These are phyloP conservation scores for Blastomussa wellsi DNA, from an alignment of 92 coral and sea anemone genomes.

Conservation along the genomic window DNA sequence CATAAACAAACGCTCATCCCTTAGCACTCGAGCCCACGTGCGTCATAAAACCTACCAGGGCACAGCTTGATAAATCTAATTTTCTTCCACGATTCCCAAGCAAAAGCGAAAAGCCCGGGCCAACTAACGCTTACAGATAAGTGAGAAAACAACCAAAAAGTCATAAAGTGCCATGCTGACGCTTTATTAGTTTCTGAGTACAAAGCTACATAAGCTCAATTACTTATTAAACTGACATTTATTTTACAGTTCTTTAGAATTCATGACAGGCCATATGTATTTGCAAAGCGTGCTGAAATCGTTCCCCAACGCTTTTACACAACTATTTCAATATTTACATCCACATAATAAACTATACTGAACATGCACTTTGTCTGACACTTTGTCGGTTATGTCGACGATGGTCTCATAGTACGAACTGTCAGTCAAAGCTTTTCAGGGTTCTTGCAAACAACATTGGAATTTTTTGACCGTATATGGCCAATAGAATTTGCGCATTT, in stretches of 20 bases:
- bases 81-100: neutral
- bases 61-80: neutral
- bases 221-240: neutral
- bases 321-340: neutral
- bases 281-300: neutral
- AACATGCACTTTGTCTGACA: neutral
- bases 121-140: neutral
- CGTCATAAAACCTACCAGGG: neutral
- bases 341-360: neutral
- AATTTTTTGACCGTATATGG: neutral
- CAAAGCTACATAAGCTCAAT: neutral
- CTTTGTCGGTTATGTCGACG: too few species aligned
- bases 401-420: too few species aligned
- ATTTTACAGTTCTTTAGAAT: neutral
- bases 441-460: neutral
- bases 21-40: neutral
- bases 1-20: neutral
- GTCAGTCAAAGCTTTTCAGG: neutral
- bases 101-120: neutral
- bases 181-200: neutral
- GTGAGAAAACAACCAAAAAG: neutral
- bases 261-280: neutral
- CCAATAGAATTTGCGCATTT: neutral
- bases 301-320: neutral
- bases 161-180: neutral